These are phyloP conservation scores for Cryptoprocta ferox DNA, from an alignment of 2,797 vertebrate species.

Conservation along the genomic window DNA sequence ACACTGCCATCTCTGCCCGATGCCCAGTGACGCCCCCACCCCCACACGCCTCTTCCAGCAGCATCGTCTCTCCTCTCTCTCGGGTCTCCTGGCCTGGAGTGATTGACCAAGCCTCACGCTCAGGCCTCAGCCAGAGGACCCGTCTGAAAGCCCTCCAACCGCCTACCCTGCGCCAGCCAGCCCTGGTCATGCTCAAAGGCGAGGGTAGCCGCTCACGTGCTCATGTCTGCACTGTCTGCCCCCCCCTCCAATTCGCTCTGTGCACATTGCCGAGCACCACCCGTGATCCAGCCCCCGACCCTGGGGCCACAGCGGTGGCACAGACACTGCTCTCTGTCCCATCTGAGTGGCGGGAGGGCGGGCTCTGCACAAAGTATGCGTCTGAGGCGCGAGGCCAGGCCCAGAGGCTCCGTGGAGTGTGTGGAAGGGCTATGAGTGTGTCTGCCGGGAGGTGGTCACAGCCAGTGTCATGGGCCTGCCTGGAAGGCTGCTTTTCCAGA, in stretches of 20 bases:
- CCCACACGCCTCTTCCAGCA: too few species aligned
- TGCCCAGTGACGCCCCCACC: rapidly evolving
- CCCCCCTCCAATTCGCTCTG: rapidly evolving
- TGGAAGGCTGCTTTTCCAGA: background rate
- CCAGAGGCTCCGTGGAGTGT: background rate
- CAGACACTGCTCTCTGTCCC: background rate
- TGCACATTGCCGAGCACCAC: background rate
- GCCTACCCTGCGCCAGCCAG: background rate
- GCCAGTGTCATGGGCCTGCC: background rate
- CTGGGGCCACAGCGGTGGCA: background rate
- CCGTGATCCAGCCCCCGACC: background rate
- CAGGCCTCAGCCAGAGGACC: background rate
- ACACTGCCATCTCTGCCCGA: background rate
- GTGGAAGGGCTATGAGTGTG: background rate
- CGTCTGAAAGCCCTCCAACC: background rate
- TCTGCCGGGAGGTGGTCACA: background rate
- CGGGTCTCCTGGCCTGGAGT: background rate
- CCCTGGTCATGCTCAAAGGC: too few species aligned
- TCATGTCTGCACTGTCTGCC: background rate
- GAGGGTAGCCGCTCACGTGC: background rate
- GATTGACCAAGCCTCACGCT: too few species aligned
- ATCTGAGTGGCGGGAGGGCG: background rate
- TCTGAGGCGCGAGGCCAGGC: background rate
- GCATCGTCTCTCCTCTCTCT: too few species aligned
- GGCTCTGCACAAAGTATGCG: background rate